Conservation (phyloP, 2,113 vertebrate genomes). For the Cynopterus brachyotis region DNA sequence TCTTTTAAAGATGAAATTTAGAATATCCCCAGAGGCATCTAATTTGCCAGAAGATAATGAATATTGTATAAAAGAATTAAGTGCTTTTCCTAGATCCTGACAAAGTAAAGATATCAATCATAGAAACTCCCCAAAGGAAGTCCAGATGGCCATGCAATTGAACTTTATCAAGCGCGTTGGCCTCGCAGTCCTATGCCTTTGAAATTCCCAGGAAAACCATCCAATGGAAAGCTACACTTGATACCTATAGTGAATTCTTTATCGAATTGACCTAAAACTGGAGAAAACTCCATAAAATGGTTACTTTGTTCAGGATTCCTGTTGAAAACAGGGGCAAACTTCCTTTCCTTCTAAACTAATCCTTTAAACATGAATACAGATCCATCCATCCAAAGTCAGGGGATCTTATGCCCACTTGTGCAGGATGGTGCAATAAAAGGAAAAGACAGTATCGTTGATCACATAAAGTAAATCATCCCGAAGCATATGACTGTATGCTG, state of each 20-base stretch:
- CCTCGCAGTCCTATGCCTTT: not conserved
- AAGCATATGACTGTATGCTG: not conserved
- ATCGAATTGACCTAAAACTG: not conserved
- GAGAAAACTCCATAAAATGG: not conserved
- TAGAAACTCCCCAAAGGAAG: constrained; percentile 60
- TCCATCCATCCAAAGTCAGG: not conserved
- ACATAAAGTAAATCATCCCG: not conserved
- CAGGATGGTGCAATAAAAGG: not conserved
- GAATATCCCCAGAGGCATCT: constrained; percentile 65
- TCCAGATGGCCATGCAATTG: constrained; percentile 65
- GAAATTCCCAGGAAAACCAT: not conserved
- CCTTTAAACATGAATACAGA: not conserved
- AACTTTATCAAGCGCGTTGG: constrained; percentile 15
- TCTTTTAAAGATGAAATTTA: constrained; percentile 55
- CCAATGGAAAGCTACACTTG: not conserved
- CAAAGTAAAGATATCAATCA: constrained; percentile 69
- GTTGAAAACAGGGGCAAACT: not conserved
- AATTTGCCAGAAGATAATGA: constrained; percentile 72
- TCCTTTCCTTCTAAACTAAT: not conserved
- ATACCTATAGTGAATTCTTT: not conserved
- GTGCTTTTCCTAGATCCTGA: constrained; percentile 55
- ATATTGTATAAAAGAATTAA: constrained; percentile 59
- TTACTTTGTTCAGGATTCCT: not conserved
- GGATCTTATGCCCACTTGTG: not conserved
- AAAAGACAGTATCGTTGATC: not conserved